phyloP scores from a whole-genome alignment of 2,888 invertebrate genomes.

The Phania funesta region DNA sequence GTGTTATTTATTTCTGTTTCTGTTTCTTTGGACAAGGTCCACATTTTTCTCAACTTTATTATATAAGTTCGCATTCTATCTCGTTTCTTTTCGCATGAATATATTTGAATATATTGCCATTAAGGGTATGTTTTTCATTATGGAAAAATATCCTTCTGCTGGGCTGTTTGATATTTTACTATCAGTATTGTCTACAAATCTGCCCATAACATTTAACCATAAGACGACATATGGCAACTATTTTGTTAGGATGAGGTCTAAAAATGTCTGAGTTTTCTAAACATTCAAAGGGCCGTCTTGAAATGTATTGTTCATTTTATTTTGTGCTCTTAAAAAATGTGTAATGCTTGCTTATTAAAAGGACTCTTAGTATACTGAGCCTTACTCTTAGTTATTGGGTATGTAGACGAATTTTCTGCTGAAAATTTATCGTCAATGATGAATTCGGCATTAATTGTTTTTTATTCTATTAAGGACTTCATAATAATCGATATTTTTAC shows the following conservation, averaged over 20 bases:
- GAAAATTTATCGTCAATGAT: no score
- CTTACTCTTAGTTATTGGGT: no score
- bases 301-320: neutral
- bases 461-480: neutral
- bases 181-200: no score
- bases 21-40: neutral
- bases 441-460: no score
- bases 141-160: no score
- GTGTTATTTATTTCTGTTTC: neutral
- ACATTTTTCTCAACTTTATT: neutral
- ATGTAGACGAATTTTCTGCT: no score
- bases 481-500: neutral
- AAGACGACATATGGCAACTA: slow-evolving; percentile 1
- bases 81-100: no score
- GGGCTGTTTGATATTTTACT: no score
- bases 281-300: neutral
- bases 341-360: no score
- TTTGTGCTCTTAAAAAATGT: neutral
- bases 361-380: no score
- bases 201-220: neutral
- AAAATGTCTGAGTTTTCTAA: neutral
- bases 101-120: no score
- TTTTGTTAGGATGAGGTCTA: neutral
- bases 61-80: neutral
- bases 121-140: no score